Conservation (phyloP, 2,113 vertebrate genomes). For the Prietella phreatophila region DNA sequence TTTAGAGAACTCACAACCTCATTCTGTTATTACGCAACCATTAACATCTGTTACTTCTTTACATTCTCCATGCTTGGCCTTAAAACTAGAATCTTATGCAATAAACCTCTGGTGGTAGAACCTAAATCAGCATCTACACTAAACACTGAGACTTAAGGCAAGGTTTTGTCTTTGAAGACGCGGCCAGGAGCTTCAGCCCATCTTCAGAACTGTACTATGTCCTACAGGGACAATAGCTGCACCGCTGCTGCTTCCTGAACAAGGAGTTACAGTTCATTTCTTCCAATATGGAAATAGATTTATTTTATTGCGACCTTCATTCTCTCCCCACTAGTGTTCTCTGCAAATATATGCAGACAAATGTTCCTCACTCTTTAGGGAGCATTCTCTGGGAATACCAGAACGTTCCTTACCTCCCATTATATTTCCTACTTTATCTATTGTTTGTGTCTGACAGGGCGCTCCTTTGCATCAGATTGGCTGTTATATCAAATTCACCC, state of each 20-base stretch:
- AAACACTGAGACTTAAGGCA: slow-evolving; percentile 31
- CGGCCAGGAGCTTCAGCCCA: not conserved
- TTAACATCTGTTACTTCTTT: slow-evolving; percentile 68
- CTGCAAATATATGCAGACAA: slow-evolving; percentile 71
- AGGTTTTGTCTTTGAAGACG: not conserved
- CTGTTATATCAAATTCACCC: slow-evolving; percentile 74
- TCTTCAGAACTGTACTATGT: slow-evolving; percentile 48
- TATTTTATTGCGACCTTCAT: slow-evolving; percentile 62
- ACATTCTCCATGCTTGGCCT: slow-evolving; percentile 52
- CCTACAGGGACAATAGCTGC: slow-evolving; percentile 51
- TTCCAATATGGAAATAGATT: slow-evolving; percentile 60
- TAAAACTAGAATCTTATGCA: slow-evolving; percentile 50
- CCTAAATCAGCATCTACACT: slow-evolving; percentile 52
- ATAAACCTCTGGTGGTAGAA: slow-evolving; percentile 31
- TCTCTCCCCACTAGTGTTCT: slow-evolving; percentile 51
- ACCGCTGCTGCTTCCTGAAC: slow-evolving; percentile 22
- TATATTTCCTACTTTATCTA: slow-evolving; percentile 69
- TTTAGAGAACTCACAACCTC: slow-evolving; percentile 50
- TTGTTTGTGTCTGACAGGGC: slow-evolving; percentile 77
- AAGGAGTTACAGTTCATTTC: slow-evolving; percentile 41
- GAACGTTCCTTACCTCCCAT: slow-evolving; percentile 64
- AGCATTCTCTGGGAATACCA: slow-evolving; percentile 71
- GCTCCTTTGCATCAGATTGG: slow-evolving; percentile 67
- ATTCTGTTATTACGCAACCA: slow-evolving; percentile 63
- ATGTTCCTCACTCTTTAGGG: slow-evolving; percentile 70